phyloP scores from a whole-genome alignment of 2,113 vertebrate genomes.

The Nothocercus julius region DNA sequence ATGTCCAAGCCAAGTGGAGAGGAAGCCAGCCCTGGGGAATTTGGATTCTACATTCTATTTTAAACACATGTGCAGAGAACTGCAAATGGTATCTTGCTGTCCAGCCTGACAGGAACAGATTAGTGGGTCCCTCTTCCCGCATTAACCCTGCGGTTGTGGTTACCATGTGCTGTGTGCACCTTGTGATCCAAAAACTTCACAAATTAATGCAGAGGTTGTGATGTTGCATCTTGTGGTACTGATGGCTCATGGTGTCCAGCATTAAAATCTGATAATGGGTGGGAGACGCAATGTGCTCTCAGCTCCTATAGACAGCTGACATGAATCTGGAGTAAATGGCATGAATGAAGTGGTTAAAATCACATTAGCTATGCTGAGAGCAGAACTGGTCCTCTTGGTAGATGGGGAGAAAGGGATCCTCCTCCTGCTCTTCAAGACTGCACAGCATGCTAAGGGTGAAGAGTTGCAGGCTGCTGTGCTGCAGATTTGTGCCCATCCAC shows the following conservation, averaged over 20 bases:
- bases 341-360: neutral
- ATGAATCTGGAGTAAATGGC: neutral
- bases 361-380: neutral
- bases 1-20: neutral
- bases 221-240: neutral
- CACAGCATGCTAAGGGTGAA: neutral
- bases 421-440: neutral
- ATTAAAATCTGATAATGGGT: neutral
- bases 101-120: neutral
- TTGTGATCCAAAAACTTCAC: neutral
- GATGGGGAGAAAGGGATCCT: neutral
- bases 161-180: too few species aligned
- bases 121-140: neutral
- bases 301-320: neutral
- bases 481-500: neutral
- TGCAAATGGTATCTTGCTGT: neutral
- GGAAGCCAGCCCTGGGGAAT: neutral
- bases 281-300: neutral
- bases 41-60: neutral
- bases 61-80: neutral
- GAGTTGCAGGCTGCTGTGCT: neutral
- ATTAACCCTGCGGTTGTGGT: too few species aligned
- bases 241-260: neutral
- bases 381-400: neutral
- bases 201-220: neutral